Conservation (phyloP, 2,888 invertebrate genomes). For the Suillia variegata region DNA sequence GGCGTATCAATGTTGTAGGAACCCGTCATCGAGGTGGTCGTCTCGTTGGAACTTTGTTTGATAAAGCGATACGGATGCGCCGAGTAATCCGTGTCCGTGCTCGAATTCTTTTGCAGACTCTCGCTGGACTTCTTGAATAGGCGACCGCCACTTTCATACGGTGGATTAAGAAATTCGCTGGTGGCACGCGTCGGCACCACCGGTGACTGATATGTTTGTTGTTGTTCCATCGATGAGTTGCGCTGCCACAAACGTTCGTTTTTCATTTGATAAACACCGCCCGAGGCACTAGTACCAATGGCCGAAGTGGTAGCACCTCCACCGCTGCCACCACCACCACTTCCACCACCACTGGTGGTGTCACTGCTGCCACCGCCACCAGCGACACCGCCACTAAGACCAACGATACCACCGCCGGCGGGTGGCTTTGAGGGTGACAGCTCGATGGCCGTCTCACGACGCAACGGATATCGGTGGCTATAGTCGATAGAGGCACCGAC, state of each 20-base stretch:
- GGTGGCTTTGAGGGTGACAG: constrained; percentile 59
- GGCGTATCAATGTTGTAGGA: constrained; percentile 61
- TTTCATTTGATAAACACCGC: constrained; percentile 46
- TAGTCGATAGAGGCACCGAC: constrained; percentile 53
- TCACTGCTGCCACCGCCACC: constrained; percentile 40
- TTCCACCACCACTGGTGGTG: constrained; percentile 43
- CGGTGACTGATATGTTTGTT: constrained; percentile 51
- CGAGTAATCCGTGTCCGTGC: constrained; percentile 61
- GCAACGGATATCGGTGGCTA: constrained; percentile 56
- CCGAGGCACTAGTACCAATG: constrained; percentile 1
- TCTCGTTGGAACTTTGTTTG: constrained; percentile 62
- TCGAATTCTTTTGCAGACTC: constrained; percentile 61
- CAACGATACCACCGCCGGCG: constrained; percentile 39
- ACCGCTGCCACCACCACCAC: constrained; percentile 22
- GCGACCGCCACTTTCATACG: constrained; percentile 50
- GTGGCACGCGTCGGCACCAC: constrained; percentile 50
- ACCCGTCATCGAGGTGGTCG: constrained; percentile 61
- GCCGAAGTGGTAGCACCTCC: not conserved
- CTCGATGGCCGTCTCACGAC: constrained; percentile 60
- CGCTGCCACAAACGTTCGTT: constrained; percentile 55
- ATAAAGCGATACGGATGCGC: constrained; percentile 61
- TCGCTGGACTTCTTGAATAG: constrained; percentile 60
- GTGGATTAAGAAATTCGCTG: constrained; percentile 57
- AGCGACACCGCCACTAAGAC: constrained; percentile 39
- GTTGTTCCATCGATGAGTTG: constrained; percentile 54